Conservation (phyloP, 2,113 vertebrate species). For the Neodon shergylaensis region DNA sequence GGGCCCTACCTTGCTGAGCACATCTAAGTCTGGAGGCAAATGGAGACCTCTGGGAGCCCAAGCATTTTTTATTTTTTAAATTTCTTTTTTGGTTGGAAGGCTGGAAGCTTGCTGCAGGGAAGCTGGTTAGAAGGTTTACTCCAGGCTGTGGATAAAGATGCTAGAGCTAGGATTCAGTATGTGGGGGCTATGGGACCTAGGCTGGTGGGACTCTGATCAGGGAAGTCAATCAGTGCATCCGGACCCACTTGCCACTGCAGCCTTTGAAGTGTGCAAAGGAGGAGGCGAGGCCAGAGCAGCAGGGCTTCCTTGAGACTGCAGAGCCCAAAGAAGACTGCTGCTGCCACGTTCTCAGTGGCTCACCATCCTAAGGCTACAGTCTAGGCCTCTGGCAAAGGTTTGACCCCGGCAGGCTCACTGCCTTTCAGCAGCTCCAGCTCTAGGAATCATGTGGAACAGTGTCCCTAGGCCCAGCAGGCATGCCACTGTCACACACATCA, state of each 20-base stretch:
- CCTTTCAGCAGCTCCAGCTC: neutral
- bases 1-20: neutral
- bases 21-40: neutral
- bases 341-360: neutral
- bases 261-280: neutral
- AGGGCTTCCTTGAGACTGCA: neutral
- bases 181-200: neutral
- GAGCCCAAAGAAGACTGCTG: neutral
- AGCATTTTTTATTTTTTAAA: neutral
- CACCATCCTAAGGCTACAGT: neutral
- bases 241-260: neutral
- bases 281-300: neutral
- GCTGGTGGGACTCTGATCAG: neutral
- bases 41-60: neutral
- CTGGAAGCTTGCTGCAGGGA: neutral
- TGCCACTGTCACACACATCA: neutral
- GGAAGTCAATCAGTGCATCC: neutral
- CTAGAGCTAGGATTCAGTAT: no score
- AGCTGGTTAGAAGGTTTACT: neutral
- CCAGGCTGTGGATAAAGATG: neutral
- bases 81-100: neutral
- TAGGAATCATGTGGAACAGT: neutral
- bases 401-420: neutral
- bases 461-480: neutral
- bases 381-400: neutral